Evolutionary conservation across 2,797 vertebrate genomes (phyloP).

Genomic region (Micromesistius poutassou): DNA sequence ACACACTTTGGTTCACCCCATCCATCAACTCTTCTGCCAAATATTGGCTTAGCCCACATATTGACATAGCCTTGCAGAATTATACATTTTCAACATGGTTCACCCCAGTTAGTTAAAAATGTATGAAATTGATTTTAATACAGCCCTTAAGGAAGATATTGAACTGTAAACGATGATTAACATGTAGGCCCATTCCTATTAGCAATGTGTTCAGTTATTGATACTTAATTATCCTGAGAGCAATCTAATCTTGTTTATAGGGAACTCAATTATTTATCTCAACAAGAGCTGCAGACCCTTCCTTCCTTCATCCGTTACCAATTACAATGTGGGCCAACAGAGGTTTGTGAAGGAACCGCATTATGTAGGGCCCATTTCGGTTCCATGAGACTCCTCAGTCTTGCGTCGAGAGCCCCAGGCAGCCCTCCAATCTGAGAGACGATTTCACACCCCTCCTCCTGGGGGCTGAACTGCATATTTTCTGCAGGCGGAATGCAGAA

Average conservation of each 20-base stretch:
- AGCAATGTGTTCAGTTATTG: background rate
- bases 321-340: background rate
- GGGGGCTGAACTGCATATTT: background rate
- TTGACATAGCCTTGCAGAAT: background rate
- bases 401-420: conserved; percentile 15
- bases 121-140: background rate
- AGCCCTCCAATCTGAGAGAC: conserved; percentile 24
- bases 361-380: background rate
- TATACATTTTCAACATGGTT: background rate
- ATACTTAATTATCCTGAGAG: background rate
- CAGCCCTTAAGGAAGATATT: background rate
- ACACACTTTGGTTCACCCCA: background rate
- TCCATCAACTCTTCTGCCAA: background rate
- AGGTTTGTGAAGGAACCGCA: background rate
- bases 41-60: background rate
- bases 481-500: background rate
- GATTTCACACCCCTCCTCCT: conserved; percentile 16
- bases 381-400: conserved; percentile 17
- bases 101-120: background rate
- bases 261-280: background rate
- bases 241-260: background rate
- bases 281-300: background rate
- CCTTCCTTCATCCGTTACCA: background rate
- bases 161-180: background rate
- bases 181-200: background rate